Evolutionary conservation across 2,113 vertebrate species (phyloP).

Genomic region (Notarius quadriscutis): DNA sequence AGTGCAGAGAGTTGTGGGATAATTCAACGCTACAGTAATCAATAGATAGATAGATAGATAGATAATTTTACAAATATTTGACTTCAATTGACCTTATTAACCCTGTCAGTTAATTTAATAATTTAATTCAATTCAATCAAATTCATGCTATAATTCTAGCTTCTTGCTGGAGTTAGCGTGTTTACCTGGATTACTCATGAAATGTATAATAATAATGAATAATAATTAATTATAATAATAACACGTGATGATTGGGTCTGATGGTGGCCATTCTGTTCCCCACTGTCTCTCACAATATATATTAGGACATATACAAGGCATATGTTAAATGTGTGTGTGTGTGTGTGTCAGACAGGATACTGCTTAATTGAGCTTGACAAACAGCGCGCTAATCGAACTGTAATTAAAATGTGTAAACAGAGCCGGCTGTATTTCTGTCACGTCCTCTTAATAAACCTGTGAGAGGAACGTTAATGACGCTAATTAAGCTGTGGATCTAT

Average conservation of each 20-base stretch:
- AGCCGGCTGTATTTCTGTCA: constrained; percentile 20
- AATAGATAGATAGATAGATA: neutral
- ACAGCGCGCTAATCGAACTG: neutral
- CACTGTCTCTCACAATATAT: neutral
- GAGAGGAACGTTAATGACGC: constrained; percentile 12
- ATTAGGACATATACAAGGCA: neutral
- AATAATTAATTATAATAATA: neutral
- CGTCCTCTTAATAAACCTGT: constrained; percentile 28
- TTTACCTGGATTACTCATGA: neutral
- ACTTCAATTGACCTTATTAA: neutral
- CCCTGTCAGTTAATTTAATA: neutral
- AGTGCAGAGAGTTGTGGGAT: no score
- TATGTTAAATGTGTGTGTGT: neutral
- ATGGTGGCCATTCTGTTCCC: neutral
- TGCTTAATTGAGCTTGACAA: constrained; percentile 26
- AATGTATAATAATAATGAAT: neutral
- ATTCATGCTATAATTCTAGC: neutral
- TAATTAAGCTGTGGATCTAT: constrained; percentile 13
- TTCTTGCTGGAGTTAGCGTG: neutral
- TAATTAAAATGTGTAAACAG: constrained; percentile 22
- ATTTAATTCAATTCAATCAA: neutral
- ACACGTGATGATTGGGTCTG: neutral
- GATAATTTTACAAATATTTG: no score
- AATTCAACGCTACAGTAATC: neutral
- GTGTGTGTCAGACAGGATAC: constrained; percentile 1